phyloP scores from a whole-genome alignment of 1,140 invertebrate species.

The Nasonia giraulti region DNA sequence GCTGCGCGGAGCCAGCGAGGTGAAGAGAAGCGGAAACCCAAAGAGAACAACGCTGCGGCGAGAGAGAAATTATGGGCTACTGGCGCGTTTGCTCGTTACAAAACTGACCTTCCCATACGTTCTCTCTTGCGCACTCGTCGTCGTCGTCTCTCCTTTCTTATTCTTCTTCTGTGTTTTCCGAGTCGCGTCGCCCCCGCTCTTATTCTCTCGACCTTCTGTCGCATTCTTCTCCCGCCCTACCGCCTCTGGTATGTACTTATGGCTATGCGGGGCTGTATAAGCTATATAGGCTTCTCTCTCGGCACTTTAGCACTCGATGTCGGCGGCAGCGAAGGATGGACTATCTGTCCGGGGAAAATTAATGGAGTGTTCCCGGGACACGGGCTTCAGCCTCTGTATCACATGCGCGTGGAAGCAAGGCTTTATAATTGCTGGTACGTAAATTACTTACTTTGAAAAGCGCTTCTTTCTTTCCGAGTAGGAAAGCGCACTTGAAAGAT shows the following conservation, averaged over 20 bases:
- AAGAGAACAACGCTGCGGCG: neutral
- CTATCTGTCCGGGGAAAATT: neutral
- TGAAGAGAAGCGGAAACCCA: constrained; percentile 2
- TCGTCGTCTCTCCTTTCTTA: neutral
- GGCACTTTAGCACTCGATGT: constrained; percentile 9
- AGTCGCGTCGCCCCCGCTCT: neutral
- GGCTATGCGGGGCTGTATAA: neutral
- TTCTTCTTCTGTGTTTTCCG: neutral
- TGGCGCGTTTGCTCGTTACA: neutral
- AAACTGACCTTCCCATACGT: constrained; percentile 25
- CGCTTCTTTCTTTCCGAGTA: too few species aligned
- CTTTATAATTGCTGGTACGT: neutral
- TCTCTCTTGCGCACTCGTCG: neutral
- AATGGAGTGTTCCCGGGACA: neutral
- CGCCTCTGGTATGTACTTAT: neutral
- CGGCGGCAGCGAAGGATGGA: neutral
- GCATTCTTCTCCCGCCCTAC: neutral
- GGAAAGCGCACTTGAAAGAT: too few species aligned
- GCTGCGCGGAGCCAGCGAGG: neutral
- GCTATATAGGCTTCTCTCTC: neutral
- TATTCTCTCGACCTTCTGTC: neutral
- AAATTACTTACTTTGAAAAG: neutral
- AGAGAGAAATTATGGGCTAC: constrained; percentile 19
- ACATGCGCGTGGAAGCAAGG: neutral
- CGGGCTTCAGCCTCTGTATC: too few species aligned